Conservation (phyloP, 2,797 vertebrate species). For the Gallinago nigripennis region DNA sequence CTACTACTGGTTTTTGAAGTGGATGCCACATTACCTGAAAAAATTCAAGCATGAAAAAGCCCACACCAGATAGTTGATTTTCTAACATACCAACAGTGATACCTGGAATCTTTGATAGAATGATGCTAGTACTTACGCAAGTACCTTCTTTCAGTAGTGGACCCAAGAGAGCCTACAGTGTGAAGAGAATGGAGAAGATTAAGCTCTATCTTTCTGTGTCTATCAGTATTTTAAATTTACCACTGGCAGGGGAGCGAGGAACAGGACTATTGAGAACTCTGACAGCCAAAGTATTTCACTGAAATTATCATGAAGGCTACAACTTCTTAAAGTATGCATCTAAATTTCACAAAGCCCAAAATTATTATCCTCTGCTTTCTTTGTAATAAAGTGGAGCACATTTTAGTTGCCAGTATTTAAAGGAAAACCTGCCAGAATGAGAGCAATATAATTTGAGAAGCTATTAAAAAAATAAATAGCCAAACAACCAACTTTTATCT, state of each 20-base stretch:
- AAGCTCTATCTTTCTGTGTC: neutral
- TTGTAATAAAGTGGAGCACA: neutral
- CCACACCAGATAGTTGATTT: neutral
- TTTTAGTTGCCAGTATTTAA: neutral
- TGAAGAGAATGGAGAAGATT: neutral
- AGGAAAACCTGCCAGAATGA: neutral
- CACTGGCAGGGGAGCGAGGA: neutral
- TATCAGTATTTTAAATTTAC: constrained; percentile 26
- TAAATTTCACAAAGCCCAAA: constrained; percentile 10
- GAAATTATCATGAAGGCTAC: constrained; percentile 13
- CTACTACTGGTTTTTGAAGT: constrained; percentile 19
- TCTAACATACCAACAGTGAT: neutral
- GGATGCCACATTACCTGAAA: neutral
- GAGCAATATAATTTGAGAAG: neutral
- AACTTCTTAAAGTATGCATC: neutral
- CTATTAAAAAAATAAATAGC: neutral
- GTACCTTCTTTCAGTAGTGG: neutral
- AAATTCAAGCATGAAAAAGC: neutral
- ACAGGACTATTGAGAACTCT: constrained; percentile 30
- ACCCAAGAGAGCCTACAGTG: neutral
- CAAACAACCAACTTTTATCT: neutral
- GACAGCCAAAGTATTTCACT: constrained; percentile 31
- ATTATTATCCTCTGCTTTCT: neutral
- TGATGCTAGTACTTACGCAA: neutral
- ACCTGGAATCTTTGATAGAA: neutral